phyloP scores from a whole-genome alignment of 2,797 vertebrate species.

The Phrynocephalus vlangalii region DNA sequence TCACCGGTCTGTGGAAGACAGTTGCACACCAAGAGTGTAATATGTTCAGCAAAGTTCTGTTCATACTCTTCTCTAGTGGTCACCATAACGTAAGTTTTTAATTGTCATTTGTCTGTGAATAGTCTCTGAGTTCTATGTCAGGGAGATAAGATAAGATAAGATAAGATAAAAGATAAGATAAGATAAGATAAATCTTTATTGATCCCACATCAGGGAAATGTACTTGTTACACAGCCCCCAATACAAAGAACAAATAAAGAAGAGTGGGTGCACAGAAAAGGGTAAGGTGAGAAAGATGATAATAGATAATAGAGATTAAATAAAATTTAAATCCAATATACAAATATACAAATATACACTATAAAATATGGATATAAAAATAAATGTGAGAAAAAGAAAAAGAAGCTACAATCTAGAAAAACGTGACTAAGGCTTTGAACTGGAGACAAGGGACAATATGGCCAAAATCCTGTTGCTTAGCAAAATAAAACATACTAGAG shows the following conservation, averaged over 20 bases:
- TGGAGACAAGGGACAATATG: conserved; percentile 37
- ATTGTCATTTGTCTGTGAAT: conserved; percentile 3
- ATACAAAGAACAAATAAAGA: no score
- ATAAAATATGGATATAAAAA: no score
- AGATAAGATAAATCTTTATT: no score
- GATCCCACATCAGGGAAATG: no score
- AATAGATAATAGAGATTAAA: no score
- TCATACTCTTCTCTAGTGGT: conserved; percentile 37
- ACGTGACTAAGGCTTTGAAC: conserved; percentile 36
- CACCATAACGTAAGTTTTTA: conserved; percentile 47
- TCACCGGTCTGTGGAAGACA: conserved; percentile 45
- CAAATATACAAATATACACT: no score
- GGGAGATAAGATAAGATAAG: neutral
- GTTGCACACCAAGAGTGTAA: conserved; percentile 26
- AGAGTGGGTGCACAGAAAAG: no score
- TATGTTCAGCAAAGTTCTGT: conserved; percentile 18
- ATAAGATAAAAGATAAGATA: no score
- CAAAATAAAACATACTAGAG: neutral
- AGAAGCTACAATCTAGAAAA: neutral
- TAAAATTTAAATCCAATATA: no score
- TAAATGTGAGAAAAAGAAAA: no score
- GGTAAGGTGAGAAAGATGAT: no score
- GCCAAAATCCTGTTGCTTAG: neutral
- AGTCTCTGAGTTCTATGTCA: conserved; percentile 31
- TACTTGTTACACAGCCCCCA: no score